Conservation (phyloP, 2,113 vertebrate species). For the Saccopteryx leptura region DNA sequence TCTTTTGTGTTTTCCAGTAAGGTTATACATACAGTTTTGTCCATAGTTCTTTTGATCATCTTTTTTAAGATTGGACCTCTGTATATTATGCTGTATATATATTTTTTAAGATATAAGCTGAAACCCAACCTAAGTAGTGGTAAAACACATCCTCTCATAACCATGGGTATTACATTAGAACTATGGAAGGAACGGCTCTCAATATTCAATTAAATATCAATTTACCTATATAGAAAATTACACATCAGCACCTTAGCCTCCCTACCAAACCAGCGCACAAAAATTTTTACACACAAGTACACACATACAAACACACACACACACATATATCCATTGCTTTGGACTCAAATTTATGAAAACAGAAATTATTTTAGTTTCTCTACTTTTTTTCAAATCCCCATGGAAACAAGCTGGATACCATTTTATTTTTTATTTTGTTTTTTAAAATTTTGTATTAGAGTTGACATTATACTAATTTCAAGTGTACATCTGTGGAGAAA, state of each 20-base stretch:
- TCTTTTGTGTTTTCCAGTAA: neutral
- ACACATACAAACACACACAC: neutral
- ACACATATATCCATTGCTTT: neutral
- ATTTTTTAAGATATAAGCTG: neutral
- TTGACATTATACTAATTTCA: neutral
- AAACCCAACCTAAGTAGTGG: neutral
- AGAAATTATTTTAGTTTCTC: conserved; percentile 22
- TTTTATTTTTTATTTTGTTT: neutral
- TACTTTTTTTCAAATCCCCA: neutral
- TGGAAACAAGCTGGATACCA: neutral
- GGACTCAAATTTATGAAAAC: neutral
- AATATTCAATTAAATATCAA: neutral
- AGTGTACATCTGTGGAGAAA: neutral
- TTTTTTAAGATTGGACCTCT: neutral
- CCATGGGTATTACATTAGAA: neutral
- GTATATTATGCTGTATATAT: neutral
- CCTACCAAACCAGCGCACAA: accelerated
- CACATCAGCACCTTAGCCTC: neutral
- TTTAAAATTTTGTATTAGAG: neutral
- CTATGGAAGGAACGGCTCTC: neutral
- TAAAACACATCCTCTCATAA: neutral
- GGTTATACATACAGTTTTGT: neutral
- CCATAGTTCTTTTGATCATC: neutral
- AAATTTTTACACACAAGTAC: accelerated
- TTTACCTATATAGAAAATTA: neutral